Base-by-base conservation (phyloP, 2,797 vertebrate species). In the Melanotaenia parkinsoni region DNA sequence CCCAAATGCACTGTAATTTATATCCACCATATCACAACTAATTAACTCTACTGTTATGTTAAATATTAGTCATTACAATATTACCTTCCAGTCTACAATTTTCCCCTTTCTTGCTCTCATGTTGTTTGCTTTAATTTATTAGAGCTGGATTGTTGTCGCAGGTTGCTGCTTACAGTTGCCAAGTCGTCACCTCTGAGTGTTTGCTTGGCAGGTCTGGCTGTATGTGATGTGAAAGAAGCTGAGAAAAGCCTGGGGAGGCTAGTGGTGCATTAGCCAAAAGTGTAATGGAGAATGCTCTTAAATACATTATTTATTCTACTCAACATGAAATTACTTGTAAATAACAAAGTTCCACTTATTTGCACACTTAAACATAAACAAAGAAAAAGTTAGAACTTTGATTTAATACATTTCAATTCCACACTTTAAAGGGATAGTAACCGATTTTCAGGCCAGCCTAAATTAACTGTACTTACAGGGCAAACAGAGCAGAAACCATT, bases 11-110 rank as follows among this genome's bases (percentile, higher is more conserved):
- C 32, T 35, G 28, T 85, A 67, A 86, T 88, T 86, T 73, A 87
- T 80, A 60, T 71, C 67, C 63, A 73, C 64, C 63, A 60, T 86
- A 84, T 78, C 84, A 82, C 74, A 85, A 79, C 50, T 80, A 85
- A 84, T 89, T 83, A 86, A 78, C 76, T 80, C 58, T 1, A 40
- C 66, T 45, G 32, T 83, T 80, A 83, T 67, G 63, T 86, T 84
- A 84, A 85, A 78, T 81, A 84, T 76, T 73, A 62, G 53, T 70
- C 80, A 87, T 89, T 90, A 89, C 80, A 85, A 66, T 84, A 76
- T 74, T 78, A 75, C 82, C 72, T 72, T 66, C 28, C 38, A n/a
- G 77, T 81, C 69, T 70, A 61, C 68, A 65, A 57, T 72, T 84
- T 43, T 47, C 67, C 67, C 54, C 57, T 30, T 71, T 59, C 72